These are phyloP conservation scores for Lathronympha strigana DNA, from an alignment of 2,888 invertebrate genomes.

Conservation along the genomic window DNA sequence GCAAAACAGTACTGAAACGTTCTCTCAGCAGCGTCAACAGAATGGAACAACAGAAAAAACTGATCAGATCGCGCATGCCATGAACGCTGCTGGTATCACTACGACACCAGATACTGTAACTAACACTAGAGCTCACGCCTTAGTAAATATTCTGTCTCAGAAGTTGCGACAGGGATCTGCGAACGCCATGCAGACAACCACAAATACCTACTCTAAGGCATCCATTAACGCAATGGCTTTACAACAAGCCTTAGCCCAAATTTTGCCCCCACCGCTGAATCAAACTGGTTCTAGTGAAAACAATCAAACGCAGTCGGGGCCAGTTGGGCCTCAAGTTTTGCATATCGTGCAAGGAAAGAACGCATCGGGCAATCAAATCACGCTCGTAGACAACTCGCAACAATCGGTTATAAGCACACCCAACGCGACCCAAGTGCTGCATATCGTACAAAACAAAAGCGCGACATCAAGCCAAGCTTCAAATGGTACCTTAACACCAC, in stretches of 20 bases:
- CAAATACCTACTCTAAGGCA: slow-evolving; percentile 67
- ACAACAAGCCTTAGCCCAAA: slow-evolving; percentile 79
- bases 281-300: slow-evolving; percentile 63
- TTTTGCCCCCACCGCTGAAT: slow-evolving; percentile 74
- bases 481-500: slow-evolving; percentile 59
- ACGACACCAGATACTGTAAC: slow-evolving; percentile 56
- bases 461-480: slow-evolving; percentile 52
- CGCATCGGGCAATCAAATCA: slow-evolving; percentile 69
- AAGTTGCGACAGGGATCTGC: slow-evolving; percentile 69
- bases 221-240: slow-evolving; percentile 73
- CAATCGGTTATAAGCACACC: slow-evolving; percentile 71
- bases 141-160: slow-evolving; percentile 82
- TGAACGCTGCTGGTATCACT: slow-evolving; percentile 77
- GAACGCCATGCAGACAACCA: slow-evolving; percentile 52
- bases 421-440: slow-evolving; percentile 72
- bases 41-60: slow-evolving; percentile 63
- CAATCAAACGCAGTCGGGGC: slow-evolving; percentile 56
- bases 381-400: slow-evolving; percentile 71
- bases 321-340: slow-evolving; percentile 68
- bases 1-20: slow-evolving; percentile 44
- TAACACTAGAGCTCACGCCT: slow-evolving; percentile 63
- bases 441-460: slow-evolving; percentile 77
- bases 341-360: slow-evolving; percentile 80
- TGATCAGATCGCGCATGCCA: slow-evolving; percentile 77
- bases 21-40: slow-evolving; percentile 51